These are phyloP conservation scores for Pandion haliaetus DNA, from an alignment of 2,113 vertebrate genomes.

Conservation along the genomic window DNA sequence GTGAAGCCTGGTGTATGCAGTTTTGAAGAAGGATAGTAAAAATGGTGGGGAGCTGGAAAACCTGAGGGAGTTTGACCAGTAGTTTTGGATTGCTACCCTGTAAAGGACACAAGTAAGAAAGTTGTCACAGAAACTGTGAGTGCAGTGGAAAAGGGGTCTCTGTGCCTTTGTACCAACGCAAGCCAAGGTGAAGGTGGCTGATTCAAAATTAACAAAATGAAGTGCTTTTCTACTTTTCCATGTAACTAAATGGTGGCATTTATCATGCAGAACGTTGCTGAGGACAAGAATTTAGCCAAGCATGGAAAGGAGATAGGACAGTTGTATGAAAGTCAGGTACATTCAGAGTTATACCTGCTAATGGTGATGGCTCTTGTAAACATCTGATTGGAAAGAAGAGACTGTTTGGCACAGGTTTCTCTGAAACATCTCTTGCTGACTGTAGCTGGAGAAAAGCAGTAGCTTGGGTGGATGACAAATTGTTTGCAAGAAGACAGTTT, in stretches of 20 bases:
- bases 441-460: slow-evolving; percentile 1
- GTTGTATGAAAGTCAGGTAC: neutral
- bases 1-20: neutral
- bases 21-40: neutral
- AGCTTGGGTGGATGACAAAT: slow-evolving; percentile 16
- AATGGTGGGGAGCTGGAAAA: neutral
- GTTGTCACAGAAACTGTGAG: neutral
- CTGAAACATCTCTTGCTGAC: neutral
- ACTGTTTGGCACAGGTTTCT: neutral
- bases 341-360: neutral
- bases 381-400: neutral
- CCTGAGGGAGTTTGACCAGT: neutral
- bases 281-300: neutral
- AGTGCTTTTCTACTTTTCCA: neutral
- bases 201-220: neutral
- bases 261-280: neutral
- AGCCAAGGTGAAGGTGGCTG: neutral
- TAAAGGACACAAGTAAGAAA: neutral
- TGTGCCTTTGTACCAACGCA: neutral
- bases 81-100: neutral
- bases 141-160: neutral
- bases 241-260: neutral
- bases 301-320: neutral
- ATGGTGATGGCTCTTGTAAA: neutral
- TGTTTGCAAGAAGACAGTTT: neutral